Base-by-base conservation (phyloP, 2,888 invertebrate genomes). In the Ceraclea dissimilis region DNA sequence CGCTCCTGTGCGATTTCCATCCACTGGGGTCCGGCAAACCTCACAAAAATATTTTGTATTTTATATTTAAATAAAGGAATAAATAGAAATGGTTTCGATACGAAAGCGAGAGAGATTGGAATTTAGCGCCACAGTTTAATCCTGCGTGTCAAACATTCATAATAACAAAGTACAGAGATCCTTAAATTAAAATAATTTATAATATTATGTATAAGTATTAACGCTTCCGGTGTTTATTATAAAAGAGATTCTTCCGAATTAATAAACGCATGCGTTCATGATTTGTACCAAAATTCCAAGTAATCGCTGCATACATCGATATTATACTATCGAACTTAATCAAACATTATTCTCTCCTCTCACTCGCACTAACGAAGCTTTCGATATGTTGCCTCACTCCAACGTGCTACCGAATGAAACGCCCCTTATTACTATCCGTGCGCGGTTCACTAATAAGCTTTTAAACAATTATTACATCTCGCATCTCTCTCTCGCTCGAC, bases 391-490 rank as follows among this genome's bases (percentile, higher is more conserved):
- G 33, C 18, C 33, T 57, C 61, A 5, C 59, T 59, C 52, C 18
- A n/a, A 34, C 59, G 43, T 21, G 61, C 61, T 61, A 61, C 61
- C 57, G 61, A 59, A 61, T 48, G 61, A 31, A 59, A 61, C 61
- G 61, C 61, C 61, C 61, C 61, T 57, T 61, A 61, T 61, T 59
- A 61, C 57, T 59, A 57, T 60, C 56, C 49, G 58, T 57, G 54
- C 59, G 51, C 61, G 50, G 61, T 57, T 59, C 54, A 51, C 58
- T 61, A 61, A 61, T 61, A 61, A 61, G 60, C 58, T 58, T 60
- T n/a, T 51, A 58, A 61, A 61, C 59, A 57, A 61, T 61, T 61
- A 59, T 59, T 61, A 47, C 43, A 39, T 44, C 54, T 18, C 22
- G 31, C 43, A 43, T 57, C 57, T 53, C 56, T 39, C 49, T 53